These are phyloP conservation scores for Meloidogyne floridensis DNA, from an alignment of 1,140 invertebrate species.

Conservation along the genomic window DNA sequence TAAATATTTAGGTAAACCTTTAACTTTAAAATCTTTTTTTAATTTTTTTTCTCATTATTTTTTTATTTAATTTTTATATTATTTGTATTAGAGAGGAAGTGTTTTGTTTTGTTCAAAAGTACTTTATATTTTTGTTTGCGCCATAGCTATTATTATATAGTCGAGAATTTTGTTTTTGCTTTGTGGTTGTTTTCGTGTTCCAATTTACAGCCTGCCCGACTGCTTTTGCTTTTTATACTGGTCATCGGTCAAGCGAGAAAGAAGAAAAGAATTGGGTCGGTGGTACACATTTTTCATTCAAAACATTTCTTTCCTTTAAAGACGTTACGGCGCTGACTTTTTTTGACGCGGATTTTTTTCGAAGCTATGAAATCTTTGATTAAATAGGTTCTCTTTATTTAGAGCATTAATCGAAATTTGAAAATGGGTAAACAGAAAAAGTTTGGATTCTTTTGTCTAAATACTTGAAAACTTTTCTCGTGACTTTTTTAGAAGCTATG, in stretches of 20 bases:
- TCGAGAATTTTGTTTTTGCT: slow-evolving; percentile 8
- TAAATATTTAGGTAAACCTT: not conserved
- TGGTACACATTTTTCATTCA: not conserved
- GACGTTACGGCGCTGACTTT: not conserved
- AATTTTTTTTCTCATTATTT: not conserved
- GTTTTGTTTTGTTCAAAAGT: slow-evolving; percentile 2
- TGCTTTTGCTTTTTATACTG: not conserved
- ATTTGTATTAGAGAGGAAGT: not conserved
- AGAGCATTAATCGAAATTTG: no score
- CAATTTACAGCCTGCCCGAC: not conserved
- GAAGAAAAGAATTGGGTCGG: not conserved
- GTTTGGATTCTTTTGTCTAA: no score
- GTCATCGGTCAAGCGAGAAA: slow-evolving; percentile 1
- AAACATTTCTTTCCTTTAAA: not conserved
- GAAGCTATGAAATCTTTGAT: no score
- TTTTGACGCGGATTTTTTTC: no score
- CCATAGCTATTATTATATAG: not conserved
- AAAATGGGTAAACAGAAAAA: no score
- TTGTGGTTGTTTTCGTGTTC: slow-evolving; percentile 3
- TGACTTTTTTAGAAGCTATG: no score
- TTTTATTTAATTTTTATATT: no score
- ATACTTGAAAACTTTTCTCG: no score
- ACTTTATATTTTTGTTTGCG: slow-evolving; percentile 3
- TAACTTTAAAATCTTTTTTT: not conserved
- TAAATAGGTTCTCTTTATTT: no score